Base-by-base conservation (phyloP, 2,797 vertebrate genomes). In the Salmo trutta region DNA sequence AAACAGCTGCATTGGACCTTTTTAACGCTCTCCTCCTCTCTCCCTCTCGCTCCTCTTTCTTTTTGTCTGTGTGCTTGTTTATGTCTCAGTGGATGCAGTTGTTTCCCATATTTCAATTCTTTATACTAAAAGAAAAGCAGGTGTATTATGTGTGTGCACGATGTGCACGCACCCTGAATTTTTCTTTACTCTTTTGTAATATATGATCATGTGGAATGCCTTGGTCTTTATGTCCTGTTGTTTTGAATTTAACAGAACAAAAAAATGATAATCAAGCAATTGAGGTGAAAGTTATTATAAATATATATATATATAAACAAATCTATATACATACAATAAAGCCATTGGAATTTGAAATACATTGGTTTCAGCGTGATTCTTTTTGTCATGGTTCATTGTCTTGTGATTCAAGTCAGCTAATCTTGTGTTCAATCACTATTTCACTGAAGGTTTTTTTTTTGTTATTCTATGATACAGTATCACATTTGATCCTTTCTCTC, bases 191-290 rank as follows among this genome's bases (percentile, higher is more conserved):
- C 81, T 89, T 94, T 94, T 94, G 93, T 94, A 94, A 93, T 88
- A 93, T 94, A 93, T 92, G 91, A 94, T 94, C 87, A 87, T 94
- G 93, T 95, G 93, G 94, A 95, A 94, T 95, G 94, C 93, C 89
- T 94, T 93, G 93, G 93, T 93, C 90, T 93, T 92, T 90, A 89
- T 94, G 93, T 95, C 93, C 92, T 93, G 93, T 94, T 82, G 88
- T 93, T 93, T 94, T 92, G 88, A 94, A 94, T 84, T 91, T 91
- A 91, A 88, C 89, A 91, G 91, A 94, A 94, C 93, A 94, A 94
- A 90, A 33, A 86, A 86, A 93, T 89, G 87, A 94, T 93, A 91
- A 93, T 93, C 91, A 93, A 93, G 91, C 92, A 93, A 94, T 92
- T 91, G 90, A 93, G 84, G 91, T 93, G 86, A 85, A 92, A 91